Base-by-base conservation (phyloP, 2,888 invertebrate species). In the Leptinotarsa haldemani region DNA sequence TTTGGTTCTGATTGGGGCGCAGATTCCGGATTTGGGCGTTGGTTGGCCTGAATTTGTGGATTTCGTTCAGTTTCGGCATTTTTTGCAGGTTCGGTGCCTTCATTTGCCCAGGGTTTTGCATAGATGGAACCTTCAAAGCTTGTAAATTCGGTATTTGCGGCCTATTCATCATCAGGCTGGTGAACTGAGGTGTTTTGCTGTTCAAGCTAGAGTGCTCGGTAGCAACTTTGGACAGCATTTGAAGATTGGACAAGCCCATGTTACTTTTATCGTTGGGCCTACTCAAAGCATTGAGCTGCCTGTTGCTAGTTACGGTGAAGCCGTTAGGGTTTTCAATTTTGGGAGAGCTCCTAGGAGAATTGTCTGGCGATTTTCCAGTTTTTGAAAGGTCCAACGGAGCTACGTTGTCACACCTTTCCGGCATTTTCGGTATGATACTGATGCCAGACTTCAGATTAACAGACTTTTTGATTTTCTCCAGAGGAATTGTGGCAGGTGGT, bases 331-430 rank as follows among this genome's bases (percentile, higher is more conserved):
- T 74, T 56, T 81, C 81, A 13, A 80, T 78, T 70, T 83, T 82
- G 0, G 81, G 84, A 2, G 88, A 86, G 74, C 85, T 86, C 5
- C 87, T 87, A 0, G 83, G 78, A 5, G 79, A 76, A 5, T 46
- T 65, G 63, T 81, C 80, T 4, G 80, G 79, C 2, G 80, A 78
- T 73, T 83, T 85, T 61, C 80, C 82, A 3, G 84, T 79, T 69
- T 84, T 85, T 1, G 91, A 90, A 65, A 91, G 83, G 83, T 90
- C 91, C 70, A 91, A 84, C 22, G 90, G 89, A 46, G 89, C 90
- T 58, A 88, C 87, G 75, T 87, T 88, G 77, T 90, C 90, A 80
- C 89, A 88, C 58, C 83, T 83, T 52, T 85, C 85, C 0, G 83
- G 80, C 30, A 82, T 66, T 80, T 87, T 87, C 1, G 87, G 84